Conservation (phyloP, 2,888 invertebrate genomes). For the Candidula unifasciata region DNA sequence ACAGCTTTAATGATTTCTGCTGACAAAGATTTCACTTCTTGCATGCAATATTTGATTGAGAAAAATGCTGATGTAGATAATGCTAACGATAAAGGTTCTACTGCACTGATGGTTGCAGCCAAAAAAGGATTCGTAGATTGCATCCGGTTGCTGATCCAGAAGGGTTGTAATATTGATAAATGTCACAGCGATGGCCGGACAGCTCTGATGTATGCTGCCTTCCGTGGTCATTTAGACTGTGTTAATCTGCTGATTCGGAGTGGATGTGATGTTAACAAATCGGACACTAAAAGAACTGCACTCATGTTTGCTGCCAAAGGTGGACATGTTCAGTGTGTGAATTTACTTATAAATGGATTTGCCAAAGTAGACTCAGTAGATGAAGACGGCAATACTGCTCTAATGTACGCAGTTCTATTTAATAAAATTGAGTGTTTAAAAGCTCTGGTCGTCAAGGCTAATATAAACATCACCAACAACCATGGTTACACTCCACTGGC, state of each 20-base stretch:
- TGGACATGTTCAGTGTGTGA: neutral
- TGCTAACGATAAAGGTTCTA: neutral
- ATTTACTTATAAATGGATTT: neutral
- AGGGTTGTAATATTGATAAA: neutral
- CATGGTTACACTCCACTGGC: neutral
- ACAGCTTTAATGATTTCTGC: neutral
- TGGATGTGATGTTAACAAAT: neutral
- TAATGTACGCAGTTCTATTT: neutral
- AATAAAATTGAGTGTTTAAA: neutral
- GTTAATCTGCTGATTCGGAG: neutral
- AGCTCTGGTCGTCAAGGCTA: neutral
- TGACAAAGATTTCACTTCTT: neutral
- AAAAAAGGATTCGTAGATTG: neutral
- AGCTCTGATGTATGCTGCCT: neutral
- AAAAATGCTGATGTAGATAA: neutral
- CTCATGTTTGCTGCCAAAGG: neutral
- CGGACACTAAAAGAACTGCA: neutral
- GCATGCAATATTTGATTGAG: neutral
- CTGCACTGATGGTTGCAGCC: conserved; percentile 3
- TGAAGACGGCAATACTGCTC: neutral
- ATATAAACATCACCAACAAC: neutral
- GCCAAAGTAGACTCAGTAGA: neutral
- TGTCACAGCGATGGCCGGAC: neutral
- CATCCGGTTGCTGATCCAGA: neutral
- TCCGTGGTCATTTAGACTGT: neutral